Evolutionary conservation across 2,797 vertebrate genomes (phyloP).

Genomic region (Acrossocheilus wenchowensis): DNA sequence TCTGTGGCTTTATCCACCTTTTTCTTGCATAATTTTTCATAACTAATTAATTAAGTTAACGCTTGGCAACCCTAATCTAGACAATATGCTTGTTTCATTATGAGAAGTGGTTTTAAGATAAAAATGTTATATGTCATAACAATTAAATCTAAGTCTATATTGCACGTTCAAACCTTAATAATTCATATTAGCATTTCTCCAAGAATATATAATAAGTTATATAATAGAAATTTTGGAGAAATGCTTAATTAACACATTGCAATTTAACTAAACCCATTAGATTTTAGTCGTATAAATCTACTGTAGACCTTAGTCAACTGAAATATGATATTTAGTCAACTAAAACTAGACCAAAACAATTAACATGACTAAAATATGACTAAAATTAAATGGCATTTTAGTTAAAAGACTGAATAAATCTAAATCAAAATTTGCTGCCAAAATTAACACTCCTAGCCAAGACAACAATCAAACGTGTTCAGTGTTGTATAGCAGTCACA

Average conservation of each 20-base stretch:
- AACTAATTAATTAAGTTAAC: too few relatives aligned
- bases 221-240: neutral
- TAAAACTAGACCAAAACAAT: neutral
- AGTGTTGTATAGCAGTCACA: too few relatives aligned
- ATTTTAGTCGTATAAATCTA: neutral
- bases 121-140: too few relatives aligned
- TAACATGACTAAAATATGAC: neutral
- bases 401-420: neutral
- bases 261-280: neutral
- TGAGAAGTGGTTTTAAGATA: too few relatives aligned
- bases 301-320: neutral
- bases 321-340: neutral
- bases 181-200: neutral
- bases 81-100: too few relatives aligned
- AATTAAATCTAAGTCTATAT: neutral
- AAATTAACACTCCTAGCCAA: neutral
- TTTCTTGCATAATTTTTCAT: too few relatives aligned
- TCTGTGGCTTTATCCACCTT: too few relatives aligned
- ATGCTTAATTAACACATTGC: neutral
- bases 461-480: too few relatives aligned
- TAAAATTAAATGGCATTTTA: neutral
- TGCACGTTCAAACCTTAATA: neutral
- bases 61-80: too few relatives aligned
- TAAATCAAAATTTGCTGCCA: neutral
- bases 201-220: neutral